These are phyloP conservation scores for Caerostris darwini DNA, from an alignment of 1,140 invertebrate genomes.

Conservation along the genomic window DNA sequence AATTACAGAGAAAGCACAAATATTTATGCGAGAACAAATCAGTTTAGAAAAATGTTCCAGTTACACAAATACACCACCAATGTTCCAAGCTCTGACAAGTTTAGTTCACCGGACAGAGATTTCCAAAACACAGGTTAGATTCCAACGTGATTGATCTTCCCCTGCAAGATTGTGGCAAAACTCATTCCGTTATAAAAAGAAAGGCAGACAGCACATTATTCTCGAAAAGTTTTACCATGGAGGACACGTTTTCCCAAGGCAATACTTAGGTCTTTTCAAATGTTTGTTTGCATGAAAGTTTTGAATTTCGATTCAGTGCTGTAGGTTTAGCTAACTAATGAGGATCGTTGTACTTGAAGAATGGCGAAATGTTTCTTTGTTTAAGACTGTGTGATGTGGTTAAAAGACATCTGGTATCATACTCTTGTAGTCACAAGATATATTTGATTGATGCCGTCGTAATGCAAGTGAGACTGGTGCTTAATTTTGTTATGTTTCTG, in stretches of 20 bases:
- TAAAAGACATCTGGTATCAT: not conserved
- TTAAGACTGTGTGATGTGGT: not conserved
- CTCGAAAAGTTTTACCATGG: not conserved
- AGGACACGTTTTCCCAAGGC: constrained; percentile 41
- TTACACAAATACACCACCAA: not conserved
- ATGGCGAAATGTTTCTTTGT: constrained; percentile 5
- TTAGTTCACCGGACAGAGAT: not conserved
- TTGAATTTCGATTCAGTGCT: constrained; percentile 17
- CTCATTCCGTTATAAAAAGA: constrained; percentile 40
- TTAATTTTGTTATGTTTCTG: no score
- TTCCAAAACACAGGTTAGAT: constrained; percentile 38
- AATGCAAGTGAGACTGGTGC: not conserved
- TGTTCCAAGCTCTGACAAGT: not conserved
- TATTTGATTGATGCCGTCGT: not conserved
- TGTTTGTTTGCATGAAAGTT: constrained; percentile 56
- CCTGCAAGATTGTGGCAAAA: constrained; percentile 26
- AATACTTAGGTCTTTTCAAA: constrained; percentile 31
- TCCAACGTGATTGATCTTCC: constrained; percentile 22
- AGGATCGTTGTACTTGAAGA: not conserved
- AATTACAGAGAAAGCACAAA: not conserved
- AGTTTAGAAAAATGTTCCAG: not conserved
- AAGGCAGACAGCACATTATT: constrained; percentile 28
- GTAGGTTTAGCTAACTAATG: constrained; percentile 22
- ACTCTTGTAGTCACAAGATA: not conserved
- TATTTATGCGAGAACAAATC: not conserved